Conservation (phyloP, 2,888 invertebrate species). For the Epinotia demarniana region DNA sequence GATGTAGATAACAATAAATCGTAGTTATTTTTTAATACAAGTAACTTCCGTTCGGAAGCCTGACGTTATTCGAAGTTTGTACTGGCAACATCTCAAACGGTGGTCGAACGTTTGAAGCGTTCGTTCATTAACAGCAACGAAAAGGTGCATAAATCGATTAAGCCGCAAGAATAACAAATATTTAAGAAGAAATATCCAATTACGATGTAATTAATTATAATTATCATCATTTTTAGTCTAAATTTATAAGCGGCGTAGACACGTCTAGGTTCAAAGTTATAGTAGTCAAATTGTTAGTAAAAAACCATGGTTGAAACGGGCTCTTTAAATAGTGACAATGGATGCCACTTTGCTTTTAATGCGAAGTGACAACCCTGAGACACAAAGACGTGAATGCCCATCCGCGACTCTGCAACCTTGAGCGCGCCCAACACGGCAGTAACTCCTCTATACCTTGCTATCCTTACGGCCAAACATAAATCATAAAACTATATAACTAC, state of each 20-base stretch:
- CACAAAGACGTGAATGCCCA: neutral
- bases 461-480: conserved; percentile 51
- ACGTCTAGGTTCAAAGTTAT: neutral
- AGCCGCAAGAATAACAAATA: conserved; percentile 25
- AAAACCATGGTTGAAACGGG: neutral
- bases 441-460: conserved; percentile 14
- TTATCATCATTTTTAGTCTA: neutral
- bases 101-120: conserved; percentile 25
- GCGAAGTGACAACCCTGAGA: conserved; percentile 7
- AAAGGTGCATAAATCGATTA: conserved; percentile 19
- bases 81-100: conserved; percentile 51
- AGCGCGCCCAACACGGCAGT: neutral
- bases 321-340: neutral
- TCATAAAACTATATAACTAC: conserved; percentile 67
- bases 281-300: neutral
- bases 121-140: conserved; percentile 25
- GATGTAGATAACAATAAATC: conserved; percentile 44
- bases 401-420: neutral
- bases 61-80: conserved; percentile 47
- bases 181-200: neutral
- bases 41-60: conserved; percentile 7
- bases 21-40: conserved; percentile 35
- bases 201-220: neutral
- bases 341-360: neutral
- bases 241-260: neutral